phyloP scores from a whole-genome alignment of 2,113 vertebrate species.

The Corythaixoides concolor region DNA sequence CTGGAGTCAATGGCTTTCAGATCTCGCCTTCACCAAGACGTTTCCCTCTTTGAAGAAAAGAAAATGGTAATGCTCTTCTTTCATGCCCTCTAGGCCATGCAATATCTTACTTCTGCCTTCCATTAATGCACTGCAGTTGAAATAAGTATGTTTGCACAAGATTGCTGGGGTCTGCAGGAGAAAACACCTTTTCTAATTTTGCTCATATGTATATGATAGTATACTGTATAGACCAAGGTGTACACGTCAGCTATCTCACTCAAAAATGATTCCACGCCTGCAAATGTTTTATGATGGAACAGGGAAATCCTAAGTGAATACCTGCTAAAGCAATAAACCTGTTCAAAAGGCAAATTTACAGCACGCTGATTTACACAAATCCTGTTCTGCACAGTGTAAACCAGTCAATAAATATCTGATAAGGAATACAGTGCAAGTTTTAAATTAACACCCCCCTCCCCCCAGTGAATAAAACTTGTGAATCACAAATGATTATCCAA shows the following conservation, averaged over 20 bases:
- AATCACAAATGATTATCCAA: constrained; percentile 64
- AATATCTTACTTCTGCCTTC: background rate
- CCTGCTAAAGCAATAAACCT: constrained; percentile 38
- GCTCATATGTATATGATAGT: background rate
- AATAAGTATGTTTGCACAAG: background rate
- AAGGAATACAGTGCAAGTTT: constrained; percentile 53
- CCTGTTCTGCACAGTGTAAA: constrained; percentile 21
- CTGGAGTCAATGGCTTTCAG: background rate
- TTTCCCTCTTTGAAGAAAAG: background rate
- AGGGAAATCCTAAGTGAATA: constrained; percentile 48
- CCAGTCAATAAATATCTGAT: constrained; percentile 54
- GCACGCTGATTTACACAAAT: constrained; percentile 44
- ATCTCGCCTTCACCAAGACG: background rate
- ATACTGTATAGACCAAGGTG: too few species aligned
- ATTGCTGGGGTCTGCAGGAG: background rate
- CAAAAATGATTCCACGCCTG: constrained; percentile 28
- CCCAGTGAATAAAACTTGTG: constrained; percentile 39
- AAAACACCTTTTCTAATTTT: background rate
- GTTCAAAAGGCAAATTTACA: constrained; percentile 55
- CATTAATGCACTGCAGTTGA: background rate
- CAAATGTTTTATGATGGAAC: constrained; percentile 23
- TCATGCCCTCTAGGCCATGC: background rate
- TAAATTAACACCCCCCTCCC: constrained; percentile 48
- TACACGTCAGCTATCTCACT: too few species aligned
- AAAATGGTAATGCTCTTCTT: background rate